phyloP scores from a whole-genome alignment of 2,797 vertebrate genomes.

The Anguilla megastoma region DNA sequence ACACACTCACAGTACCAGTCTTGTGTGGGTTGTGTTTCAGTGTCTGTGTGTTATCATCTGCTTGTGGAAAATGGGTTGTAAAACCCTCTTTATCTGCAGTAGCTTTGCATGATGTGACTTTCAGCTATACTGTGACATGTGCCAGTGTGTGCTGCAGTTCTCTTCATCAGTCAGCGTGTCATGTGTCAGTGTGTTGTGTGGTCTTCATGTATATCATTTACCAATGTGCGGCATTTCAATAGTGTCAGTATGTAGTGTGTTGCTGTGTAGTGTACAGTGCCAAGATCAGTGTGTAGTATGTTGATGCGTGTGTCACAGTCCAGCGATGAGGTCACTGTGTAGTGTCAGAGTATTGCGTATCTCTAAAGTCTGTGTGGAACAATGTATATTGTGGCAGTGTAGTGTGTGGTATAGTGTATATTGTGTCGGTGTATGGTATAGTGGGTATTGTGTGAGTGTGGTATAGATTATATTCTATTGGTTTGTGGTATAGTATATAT shows the following conservation, averaged over 20 bases:
- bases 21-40: background rate
- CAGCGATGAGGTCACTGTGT: background rate
- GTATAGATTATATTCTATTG: background rate
- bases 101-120: background rate
- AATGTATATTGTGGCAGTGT: background rate
- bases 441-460: background rate
- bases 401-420: background rate
- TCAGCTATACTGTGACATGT: background rate
- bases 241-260: background rate
- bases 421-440: background rate
- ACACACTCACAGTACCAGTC: background rate
- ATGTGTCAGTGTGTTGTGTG: background rate
- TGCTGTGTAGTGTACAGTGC: background rate
- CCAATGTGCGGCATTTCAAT: background rate
- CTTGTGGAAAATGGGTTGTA: background rate
- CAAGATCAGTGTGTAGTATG: background rate
- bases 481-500: background rate
- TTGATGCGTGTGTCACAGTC: background rate
- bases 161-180: background rate
- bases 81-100: background rate
- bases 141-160: background rate
- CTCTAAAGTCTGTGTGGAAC: background rate
- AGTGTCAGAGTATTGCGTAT: background rate
- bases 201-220: background rate
- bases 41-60: background rate